Evolutionary conservation across 2,797 vertebrate species (phyloP).

Genomic region (Podargus strigoides): DNA sequence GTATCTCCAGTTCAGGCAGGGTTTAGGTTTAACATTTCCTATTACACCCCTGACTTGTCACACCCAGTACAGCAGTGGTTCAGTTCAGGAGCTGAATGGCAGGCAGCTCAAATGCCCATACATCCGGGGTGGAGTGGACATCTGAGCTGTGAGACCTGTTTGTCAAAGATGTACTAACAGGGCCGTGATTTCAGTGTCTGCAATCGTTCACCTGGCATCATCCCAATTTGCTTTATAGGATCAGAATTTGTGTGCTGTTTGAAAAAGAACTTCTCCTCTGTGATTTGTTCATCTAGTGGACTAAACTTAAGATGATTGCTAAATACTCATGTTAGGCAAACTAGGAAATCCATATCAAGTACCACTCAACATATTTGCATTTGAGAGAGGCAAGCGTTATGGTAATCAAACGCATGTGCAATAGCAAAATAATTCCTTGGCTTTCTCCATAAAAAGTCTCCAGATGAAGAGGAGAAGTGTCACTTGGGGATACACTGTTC

Average conservation of each 20-base stretch:
- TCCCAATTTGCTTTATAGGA: not conserved
- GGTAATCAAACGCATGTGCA: not conserved
- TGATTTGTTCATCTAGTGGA: not conserved
- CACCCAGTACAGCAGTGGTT: not conserved
- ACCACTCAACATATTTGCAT: not conserved
- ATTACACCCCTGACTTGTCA: not conserved
- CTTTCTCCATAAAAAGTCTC: not conserved
- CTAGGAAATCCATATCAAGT: conserved; percentile 13
- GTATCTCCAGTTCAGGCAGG: not conserved
- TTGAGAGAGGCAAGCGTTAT: not conserved
- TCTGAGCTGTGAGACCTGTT: conserved; percentile 14
- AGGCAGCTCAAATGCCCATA: not conserved
- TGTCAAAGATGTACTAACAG: not conserved
- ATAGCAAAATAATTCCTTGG: not conserved
- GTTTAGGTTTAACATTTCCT: not conserved
- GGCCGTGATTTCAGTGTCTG: not conserved
- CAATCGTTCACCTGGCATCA: not conserved
- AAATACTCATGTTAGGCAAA: not conserved
- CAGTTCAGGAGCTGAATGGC: not conserved
- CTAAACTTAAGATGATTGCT: not conserved
- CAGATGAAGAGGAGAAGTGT: not conserved
- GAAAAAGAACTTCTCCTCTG: not conserved
- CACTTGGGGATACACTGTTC: not conserved
- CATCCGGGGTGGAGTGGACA: conserved; percentile 18
- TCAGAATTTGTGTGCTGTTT: not conserved